Percentiles rank a stretch among this genome's conserved stretches.
Conservation (phyloP, 2,888 invertebrate species). For the Caenorhabditis sp. region DNA sequence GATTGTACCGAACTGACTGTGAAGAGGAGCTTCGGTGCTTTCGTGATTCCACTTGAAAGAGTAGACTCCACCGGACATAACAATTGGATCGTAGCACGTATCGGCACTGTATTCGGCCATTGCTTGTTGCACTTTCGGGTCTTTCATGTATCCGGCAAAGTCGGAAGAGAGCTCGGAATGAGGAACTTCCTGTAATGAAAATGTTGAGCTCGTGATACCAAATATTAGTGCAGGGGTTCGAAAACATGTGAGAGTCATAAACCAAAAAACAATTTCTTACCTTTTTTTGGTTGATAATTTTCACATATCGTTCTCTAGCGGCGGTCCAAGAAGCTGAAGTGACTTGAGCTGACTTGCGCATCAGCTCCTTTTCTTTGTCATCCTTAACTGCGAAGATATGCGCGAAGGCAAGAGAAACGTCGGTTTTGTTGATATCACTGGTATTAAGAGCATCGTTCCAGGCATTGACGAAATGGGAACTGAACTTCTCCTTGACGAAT, state of each 20-base stretch:
- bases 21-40: conserved; percentile 53
- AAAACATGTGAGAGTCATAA: conserved; percentile 93
- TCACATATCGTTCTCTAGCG: conserved; percentile 97
- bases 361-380: conserved; percentile 91
- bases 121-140: too few species aligned
- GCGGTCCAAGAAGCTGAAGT: conserved; percentile 96
- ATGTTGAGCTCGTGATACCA: too few species aligned
- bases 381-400: conserved; percentile 95
- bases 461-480: conserved; percentile 93
- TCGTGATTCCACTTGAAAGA: conserved; percentile 95
- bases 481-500: conserved; percentile 94
- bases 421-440: conserved; percentile 92
- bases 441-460: conserved; percentile 91
- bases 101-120: conserved; percentile 88
- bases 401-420: conserved; percentile 90
- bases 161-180: conserved; percentile 97
- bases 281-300: conserved; percentile 96
- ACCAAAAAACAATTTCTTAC: conserved; percentile 32
- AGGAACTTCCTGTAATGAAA: too few species aligned
- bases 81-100: conserved; percentile 98
- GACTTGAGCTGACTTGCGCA: conserved; percentile 94
- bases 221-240: too few species aligned
- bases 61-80: conserved; percentile 98
- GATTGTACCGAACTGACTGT: conserved; percentile 58
- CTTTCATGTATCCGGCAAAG: conserved; percentile 93